Evolutionary conservation across 2,797 vertebrate genomes (phyloP).

Genomic region (Synanceia verrucosa): DNA sequence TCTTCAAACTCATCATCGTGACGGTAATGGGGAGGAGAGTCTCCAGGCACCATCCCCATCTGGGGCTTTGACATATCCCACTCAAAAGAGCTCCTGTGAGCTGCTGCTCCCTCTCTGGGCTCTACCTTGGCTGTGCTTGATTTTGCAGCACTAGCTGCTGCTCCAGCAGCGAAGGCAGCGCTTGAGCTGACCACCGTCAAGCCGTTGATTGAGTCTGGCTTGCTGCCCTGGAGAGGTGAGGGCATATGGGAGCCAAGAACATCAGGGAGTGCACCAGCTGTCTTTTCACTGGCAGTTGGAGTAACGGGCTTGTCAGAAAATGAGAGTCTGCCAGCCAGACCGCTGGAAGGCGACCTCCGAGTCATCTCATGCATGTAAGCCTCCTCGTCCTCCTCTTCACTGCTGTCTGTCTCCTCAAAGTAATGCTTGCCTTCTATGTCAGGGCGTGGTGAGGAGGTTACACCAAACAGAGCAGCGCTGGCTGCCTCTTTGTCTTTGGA

Average conservation of each 20-base stretch:
- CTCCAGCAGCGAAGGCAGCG: conserved; percentile 58
- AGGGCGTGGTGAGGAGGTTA: conserved; percentile 84
- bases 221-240: conserved; percentile 63
- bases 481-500: conserved; percentile 78
- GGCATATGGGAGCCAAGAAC: conserved; percentile 77
- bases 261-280: conserved; percentile 68
- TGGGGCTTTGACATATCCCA: conserved; percentile 80
- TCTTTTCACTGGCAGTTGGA: conserved; percentile 54
- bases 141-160: conserved; percentile 31
- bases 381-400: conserved; percentile 85
- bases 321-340: conserved; percentile 37
- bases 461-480: conserved; percentile 83
- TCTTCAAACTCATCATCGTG: conserved; percentile 84
- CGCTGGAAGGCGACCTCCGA: conserved; percentile 66
- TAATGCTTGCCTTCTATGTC: conserved; percentile 81
- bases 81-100: conserved; percentile 77
- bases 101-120: conserved; percentile 70
- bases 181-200: conserved; percentile 84
- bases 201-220: conserved; percentile 84
- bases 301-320: conserved; percentile 68
- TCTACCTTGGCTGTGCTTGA: conserved; percentile 64
- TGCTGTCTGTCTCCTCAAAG: conserved; percentile 86
- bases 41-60: conserved; percentile 78
- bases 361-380: conserved; percentile 79
- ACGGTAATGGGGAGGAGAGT: conserved; percentile 83